Base-by-base conservation (phyloP, 2,113 vertebrate species). In the Zootoca vivipara region DNA sequence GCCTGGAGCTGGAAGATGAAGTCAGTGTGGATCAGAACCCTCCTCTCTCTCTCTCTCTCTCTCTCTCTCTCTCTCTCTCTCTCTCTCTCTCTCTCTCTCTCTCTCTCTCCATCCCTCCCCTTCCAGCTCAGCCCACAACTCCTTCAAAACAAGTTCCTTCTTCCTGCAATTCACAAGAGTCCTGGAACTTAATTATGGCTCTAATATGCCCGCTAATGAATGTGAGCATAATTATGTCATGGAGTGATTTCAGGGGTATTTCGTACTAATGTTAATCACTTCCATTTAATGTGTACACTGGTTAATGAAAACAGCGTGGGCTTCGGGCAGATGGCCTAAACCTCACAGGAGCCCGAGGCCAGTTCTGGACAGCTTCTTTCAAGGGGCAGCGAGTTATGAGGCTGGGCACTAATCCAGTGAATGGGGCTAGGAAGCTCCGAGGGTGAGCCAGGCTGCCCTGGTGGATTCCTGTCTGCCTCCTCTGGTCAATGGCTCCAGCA, bases 121-220 rank as follows among this genome's bases (percentile, higher is more conserved):
- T 38, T 85, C 24, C 35, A 30, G 62, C 33, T 85, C 83, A 67
- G 18, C 12, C 30, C 1, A 3, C 58, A 18, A 62, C 72, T 74
- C 56, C 70, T 2, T n/a, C 62, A 69, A 72, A 85, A 78, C 80
- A 30, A 89, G 84, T 78, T 46, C 84, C 84, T 87, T 86, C 90
- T 85, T 90, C 72, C 85, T 89, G 85, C 65, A 87, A 80, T 83
- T 93, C 92, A 87, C 0, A 0, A 52, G 86, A 93, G 83, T 70
- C 83, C 84, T 85, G 79, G 74, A 92, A 92, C 83, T 90, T 93
- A 94, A 93, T 94, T 93, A 95, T 38, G 72, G 74, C 90, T 92
- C 91, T 92, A 93, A 94, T 93, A 94, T 79, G 78, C 86, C 85
- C 90, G 65, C 77, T 94, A 95, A 95, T 93, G 90, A 93, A 95